Evolutionary conservation across 2,113 vertebrate genomes (phyloP).

Genomic region (Urocolius indicus): DNA sequence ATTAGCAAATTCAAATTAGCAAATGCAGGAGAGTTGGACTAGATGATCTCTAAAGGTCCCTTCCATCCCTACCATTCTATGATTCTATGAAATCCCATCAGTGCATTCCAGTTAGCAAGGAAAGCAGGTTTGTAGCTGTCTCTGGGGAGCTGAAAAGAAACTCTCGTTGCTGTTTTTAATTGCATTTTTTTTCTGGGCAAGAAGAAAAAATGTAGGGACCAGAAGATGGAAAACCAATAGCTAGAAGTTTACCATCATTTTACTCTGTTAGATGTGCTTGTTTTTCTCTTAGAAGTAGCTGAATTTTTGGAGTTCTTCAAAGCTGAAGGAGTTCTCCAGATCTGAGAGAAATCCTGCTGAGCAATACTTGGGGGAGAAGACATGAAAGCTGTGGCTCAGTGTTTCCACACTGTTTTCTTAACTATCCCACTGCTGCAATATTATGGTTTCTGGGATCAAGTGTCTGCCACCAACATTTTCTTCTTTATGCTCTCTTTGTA

Average conservation of each 20-base stretch:
- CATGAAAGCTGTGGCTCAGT: neutral
- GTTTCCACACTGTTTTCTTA: neutral
- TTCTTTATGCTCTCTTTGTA: neutral
- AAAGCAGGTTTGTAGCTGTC: neutral
- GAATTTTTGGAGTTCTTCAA: neutral
- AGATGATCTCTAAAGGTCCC: too few species aligned
- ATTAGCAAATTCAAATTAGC: too few species aligned
- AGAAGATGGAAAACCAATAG: neutral
- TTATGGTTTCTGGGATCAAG: neutral
- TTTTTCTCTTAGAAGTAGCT: neutral
- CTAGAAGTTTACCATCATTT: neutral
- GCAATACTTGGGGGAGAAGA: neutral
- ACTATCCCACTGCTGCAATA: neutral
- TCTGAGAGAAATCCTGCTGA: neutral
- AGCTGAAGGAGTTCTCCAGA: neutral
- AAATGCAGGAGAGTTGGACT: too few species aligned
- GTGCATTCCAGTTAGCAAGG: neutral
- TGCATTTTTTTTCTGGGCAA: neutral
- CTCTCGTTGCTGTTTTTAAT: neutral
- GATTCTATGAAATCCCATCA: too few species aligned
- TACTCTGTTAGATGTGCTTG: neutral
- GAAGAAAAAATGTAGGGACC: neutral
- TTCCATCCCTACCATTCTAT: too few species aligned
- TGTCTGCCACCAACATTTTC: neutral
- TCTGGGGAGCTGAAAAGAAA: neutral